Conservation (phyloP, 2,888 invertebrate species). For the Epinotia nisella region DNA sequence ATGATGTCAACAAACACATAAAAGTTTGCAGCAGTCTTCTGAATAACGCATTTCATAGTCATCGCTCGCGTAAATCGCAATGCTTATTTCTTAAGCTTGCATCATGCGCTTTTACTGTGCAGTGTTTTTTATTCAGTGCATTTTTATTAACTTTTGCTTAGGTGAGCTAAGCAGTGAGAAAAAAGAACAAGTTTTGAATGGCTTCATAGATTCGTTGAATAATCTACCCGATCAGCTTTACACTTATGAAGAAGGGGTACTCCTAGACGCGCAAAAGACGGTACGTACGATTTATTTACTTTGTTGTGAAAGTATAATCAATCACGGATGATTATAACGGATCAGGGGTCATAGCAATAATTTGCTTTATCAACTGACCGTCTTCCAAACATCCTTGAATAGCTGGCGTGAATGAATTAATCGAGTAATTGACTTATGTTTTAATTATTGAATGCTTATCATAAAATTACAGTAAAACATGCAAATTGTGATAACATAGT, state of each 20-base stretch:
- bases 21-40: constrained; percentile 31
- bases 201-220: constrained; percentile 78
- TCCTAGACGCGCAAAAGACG: constrained; percentile 73
- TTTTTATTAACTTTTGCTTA: constrained; percentile 58
- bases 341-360: constrained; percentile 42
- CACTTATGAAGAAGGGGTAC: constrained; percentile 73
- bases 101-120: constrained; percentile 61
- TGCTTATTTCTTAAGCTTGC: constrained; percentile 58
- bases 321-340: constrained; percentile 10
- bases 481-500: not conserved
- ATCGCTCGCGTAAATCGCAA: constrained; percentile 53
- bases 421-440: constrained; percentile 8
- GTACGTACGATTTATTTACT: constrained; percentile 72
- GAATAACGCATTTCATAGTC: constrained; percentile 49
- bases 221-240: constrained; percentile 74
- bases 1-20: constrained; percentile 38
- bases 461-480: not conserved
- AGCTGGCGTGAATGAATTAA: constrained; percentile 27
- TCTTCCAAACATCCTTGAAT: constrained; percentile 38
- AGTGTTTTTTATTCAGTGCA: constrained; percentile 53
- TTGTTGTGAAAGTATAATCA: constrained; percentile 33
- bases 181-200: constrained; percentile 65
- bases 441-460: constrained; percentile 17
- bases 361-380: constrained; percentile 40
- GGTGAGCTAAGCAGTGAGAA: constrained; percentile 62